Conservation (phyloP, 2,797 vertebrate genomes). For the Bovichtus diacanthus region DNA sequence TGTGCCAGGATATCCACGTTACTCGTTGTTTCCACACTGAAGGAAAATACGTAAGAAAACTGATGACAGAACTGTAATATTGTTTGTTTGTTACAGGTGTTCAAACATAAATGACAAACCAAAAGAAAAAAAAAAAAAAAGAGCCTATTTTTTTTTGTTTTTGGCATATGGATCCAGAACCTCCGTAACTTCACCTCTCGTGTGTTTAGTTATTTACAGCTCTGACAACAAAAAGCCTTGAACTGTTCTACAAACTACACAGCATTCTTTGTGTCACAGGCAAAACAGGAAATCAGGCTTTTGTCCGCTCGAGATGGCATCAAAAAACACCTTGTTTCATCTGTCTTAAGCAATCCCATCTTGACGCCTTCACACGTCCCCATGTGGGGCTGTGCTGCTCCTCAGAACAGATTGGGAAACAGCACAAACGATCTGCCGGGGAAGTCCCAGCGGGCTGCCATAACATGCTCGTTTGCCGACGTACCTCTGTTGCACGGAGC, state of each 20-base stretch:
- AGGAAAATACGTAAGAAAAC: constrained; percentile 28
- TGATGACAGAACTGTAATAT: constrained; percentile 48
- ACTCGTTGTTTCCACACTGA: constrained; percentile 22
- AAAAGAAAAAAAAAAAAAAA: constrained; percentile 32
- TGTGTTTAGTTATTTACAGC: constrained; percentile 83
- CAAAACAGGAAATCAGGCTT: constrained; percentile 86
- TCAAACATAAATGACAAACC: constrained; percentile 17
- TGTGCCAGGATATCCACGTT: constrained; percentile 37
- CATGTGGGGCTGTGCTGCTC: constrained; percentile 82
- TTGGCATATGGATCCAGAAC: constrained; percentile 64
- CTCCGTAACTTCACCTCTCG: constrained; percentile 72
- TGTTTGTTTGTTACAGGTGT: constrained; percentile 69
- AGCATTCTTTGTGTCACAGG: constrained; percentile 81
- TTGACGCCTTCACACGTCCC: constrained; percentile 84
- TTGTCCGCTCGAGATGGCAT: constrained; percentile 85
- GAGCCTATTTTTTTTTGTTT: constrained; percentile 61
- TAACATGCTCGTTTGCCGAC: constrained; percentile 86
- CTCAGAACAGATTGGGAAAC: constrained; percentile 89
- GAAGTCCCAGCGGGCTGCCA: constrained; percentile 85
- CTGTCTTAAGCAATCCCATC: constrained; percentile 89
- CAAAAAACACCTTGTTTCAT: constrained; percentile 86
- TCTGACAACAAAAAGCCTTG: constrained; percentile 79
- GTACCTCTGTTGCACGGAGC: constrained; percentile 83
- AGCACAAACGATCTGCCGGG: constrained; percentile 85
- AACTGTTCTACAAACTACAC: constrained; percentile 83